phyloP scores from a whole-genome alignment of 2,113 vertebrate genomes.

The Ailuropoda melanoleuca region DNA sequence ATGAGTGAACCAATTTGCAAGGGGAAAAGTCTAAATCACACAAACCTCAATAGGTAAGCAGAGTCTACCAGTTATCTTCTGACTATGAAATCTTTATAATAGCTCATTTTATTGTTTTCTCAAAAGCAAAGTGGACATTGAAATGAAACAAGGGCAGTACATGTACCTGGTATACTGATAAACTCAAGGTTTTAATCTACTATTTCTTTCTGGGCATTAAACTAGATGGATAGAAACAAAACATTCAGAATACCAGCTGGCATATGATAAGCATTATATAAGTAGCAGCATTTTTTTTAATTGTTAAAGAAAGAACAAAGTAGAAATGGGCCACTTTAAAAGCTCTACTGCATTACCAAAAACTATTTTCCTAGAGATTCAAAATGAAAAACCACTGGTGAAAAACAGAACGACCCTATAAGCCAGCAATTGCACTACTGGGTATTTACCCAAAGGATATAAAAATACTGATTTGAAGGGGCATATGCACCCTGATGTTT shows the following conservation, averaged over 20 bases:
- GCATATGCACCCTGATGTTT: neutral
- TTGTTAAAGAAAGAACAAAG: neutral
- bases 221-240: neutral
- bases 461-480: neutral
- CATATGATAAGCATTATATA: neutral
- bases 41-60: neutral
- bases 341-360: neutral
- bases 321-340: neutral
- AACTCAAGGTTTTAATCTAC: neutral
- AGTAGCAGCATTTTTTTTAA: neutral
- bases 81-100: neutral
- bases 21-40: neutral
- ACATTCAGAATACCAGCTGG: neutral
- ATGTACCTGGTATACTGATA: neutral
- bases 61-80: neutral
- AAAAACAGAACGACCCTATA: neutral
- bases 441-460: neutral
- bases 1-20: neutral
- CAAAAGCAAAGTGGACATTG: neutral
- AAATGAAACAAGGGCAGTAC: neutral
- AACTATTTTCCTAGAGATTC: neutral
- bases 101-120: neutral
- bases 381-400: neutral
- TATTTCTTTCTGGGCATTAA: neutral
- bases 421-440: neutral